Base-by-base conservation (phyloP, 1,140 invertebrate species). In the Meloidogyne floridensis region DNA sequence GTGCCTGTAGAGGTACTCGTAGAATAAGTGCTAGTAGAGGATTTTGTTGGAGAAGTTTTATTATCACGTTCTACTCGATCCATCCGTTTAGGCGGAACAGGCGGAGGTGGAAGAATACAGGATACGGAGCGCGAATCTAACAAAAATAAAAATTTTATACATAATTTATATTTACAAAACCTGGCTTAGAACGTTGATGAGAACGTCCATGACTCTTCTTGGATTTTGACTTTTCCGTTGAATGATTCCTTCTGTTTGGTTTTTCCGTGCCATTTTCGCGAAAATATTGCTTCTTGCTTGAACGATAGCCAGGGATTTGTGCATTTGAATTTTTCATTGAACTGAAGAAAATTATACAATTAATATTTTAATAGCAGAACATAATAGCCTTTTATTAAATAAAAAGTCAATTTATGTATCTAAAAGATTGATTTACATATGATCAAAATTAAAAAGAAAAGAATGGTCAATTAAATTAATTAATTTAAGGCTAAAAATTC, bases 81-180 rank as follows among this genome's bases (percentile, higher is more conserved):
- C 59, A 65, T 65, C 7, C 59, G 13, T 65, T 65, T 65, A 65
- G 59, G 59, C n/a, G 59, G 59, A 65, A 65, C n/a, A 18, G 59
- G 59, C 59, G 59, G 59, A n/a, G 59, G 59, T 65, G 59, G 59
- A 65, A 65, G 59, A 65, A 65, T n/a, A 65, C 15, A 59, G 15
- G 59, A 65, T 65, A 15, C 59, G 6, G 59, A 65, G 7, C 59
- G 59, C 59, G 59, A 65, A 65, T n/a, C 59, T 65, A 6, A 6
- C 13, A 5, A 65, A 65, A n/a, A 65, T 1, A n/a, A 18, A 6
- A 0, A 7, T 5, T 13, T 18, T 65, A 65, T 65, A 18, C 7
- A n/a, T 2, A 47, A 47, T 47, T 47, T 47, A 47, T 8, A 47
- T 47, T 47, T 47, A 47, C 0, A 65, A 65, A 65, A 65, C 59